Base-by-base conservation (phyloP, 2,797 vertebrate species). In the Denticeps clupeoides region DNA sequence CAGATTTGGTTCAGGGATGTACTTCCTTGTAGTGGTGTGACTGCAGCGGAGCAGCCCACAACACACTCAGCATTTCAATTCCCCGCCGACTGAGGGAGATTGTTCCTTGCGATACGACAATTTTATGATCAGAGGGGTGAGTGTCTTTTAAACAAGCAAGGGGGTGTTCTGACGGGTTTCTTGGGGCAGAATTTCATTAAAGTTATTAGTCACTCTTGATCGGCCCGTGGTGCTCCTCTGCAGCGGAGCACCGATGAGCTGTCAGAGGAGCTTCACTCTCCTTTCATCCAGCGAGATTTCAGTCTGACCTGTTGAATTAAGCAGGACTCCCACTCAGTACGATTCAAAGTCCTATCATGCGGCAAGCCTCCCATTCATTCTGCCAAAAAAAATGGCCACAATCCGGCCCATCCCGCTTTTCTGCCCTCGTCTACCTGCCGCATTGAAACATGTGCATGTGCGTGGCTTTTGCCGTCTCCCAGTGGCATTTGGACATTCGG, bases 401-500 rank as follows among this genome's bases (percentile, higher is more conserved):
- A 44, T 52, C 42, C 35, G 42, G 10, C 41, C 45, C 50, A 44
- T 37, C 58, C 41, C 48, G 6, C 33, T 53, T 45, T 27, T 7
- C 38, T 43, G 16, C 47, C 47, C 24, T 21, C 24, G 31, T 54
- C 32, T 51, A 55, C 62, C 23, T 50, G 58, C 51, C 55, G 63
- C 45, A 11, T 41, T n/a, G 60, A 50, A 47, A n/a, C 32, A 13
- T 33, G 25, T 3, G 26, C 49, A 43, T 49, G 33, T 48, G 52
- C 54, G 38, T 53, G 41, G 41, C 45, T 28, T 60, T 51, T 45
- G 46, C 52, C 26, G 51, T 70, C 64, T 78, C 70, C 60, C 63
- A 5, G 37, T 80, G 78, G 72, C 77, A 82, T 84, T 84, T 78
- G 59, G 26, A 41, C 47, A 49, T 8, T 22, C 26, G 28, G 58